These are phyloP conservation scores for Stercorarius parasiticus DNA, from an alignment of 2,113 vertebrate species.

Conservation along the genomic window DNA sequence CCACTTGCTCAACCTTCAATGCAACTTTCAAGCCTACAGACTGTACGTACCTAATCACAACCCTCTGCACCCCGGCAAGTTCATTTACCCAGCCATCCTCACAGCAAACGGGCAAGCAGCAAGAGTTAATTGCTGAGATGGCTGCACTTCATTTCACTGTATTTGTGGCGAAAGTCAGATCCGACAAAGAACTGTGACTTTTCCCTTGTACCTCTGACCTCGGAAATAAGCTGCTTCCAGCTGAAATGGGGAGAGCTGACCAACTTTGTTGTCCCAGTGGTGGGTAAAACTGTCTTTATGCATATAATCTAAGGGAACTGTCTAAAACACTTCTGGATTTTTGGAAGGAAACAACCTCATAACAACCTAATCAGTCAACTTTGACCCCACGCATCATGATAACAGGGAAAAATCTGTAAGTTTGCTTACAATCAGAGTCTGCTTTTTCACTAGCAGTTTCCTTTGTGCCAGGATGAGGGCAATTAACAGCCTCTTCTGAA, in stretches of 20 bases:
- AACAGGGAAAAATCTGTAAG: neutral
- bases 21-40: neutral
- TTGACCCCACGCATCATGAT: neutral
- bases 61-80: neutral
- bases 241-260: neutral
- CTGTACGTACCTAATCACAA: neutral
- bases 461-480: conserved; percentile 27
- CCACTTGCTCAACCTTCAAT: neutral
- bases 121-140: neutral
- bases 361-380: neutral
- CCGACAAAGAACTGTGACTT: neutral
- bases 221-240: neutral
- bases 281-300: neutral
- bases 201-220: neutral
- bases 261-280: neutral
- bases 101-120: rapidly evolving
- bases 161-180: neutral
- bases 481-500: conserved; percentile 65
- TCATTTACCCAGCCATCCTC: neutral
- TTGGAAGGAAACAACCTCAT: neutral
- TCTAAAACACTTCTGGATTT: neutral
- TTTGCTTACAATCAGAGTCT: conserved; percentile 76
- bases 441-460: conserved; percentile 61
- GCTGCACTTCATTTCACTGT: neutral
- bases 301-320: neutral